phyloP scores from a whole-genome alignment of 2,797 vertebrate genomes.

The Lagocephalus sceleratus region DNA sequence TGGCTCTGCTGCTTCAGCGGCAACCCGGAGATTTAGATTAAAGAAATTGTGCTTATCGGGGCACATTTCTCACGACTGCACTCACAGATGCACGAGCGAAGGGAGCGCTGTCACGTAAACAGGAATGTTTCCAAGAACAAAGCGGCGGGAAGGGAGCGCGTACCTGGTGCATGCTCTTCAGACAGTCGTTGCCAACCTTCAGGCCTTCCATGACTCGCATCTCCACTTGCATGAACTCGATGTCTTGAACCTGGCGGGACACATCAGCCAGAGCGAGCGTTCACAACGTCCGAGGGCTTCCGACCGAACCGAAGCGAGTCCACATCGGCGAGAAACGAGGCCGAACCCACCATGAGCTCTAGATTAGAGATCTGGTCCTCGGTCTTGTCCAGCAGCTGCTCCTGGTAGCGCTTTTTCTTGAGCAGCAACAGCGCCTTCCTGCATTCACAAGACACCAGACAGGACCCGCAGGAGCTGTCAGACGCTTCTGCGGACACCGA shows the following conservation, averaged over 20 bases:
- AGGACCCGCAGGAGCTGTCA: not conserved
- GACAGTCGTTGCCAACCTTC: constrained; percentile 90
- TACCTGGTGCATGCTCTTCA: constrained; percentile 85
- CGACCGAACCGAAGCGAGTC: no score
- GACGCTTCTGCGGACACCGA: not conserved
- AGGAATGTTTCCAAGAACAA: constrained; percentile 9
- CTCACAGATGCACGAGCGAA: constrained; percentile 14
- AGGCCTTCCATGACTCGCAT: constrained; percentile 92
- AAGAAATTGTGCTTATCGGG: constrained; percentile 28
- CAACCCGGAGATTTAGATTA: constrained; percentile 23
- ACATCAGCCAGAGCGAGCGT: no score
- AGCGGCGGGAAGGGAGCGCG: constrained; percentile 5
- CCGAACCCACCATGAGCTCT: constrained; percentile 83
- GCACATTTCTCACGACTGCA: constrained; percentile 18
- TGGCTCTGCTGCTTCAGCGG: constrained; percentile 20
- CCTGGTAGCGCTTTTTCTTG: constrained; percentile 91
- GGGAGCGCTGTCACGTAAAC: not conserved
- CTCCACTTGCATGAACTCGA: constrained; percentile 94
- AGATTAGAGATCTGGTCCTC: constrained; percentile 91
- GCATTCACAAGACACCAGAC: constrained; percentile 18
- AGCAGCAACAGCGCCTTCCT: constrained; percentile 89
- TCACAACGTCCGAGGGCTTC: no score
- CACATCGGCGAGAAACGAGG: not conserved
- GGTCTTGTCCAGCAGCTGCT: constrained; percentile 87
- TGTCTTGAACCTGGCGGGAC: constrained; percentile 77